Percentiles rank a stretch among this genome's conserved stretches.
phyloP scores from a whole-genome alignment of 2,113 vertebrate genomes.

The Sebastes fasciatus region DNA sequence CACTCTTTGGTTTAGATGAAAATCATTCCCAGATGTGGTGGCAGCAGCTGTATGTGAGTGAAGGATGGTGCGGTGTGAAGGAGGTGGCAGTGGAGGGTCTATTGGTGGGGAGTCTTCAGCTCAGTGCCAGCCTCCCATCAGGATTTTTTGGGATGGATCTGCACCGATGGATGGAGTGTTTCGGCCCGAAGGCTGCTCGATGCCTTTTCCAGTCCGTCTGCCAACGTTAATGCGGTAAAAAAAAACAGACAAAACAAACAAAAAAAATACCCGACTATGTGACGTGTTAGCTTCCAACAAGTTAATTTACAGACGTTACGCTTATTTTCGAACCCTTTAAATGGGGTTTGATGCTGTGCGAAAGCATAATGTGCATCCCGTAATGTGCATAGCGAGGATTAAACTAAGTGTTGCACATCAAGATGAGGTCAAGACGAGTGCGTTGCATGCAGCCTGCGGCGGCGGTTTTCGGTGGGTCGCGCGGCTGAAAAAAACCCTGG shows the following conservation, averaged over 20 bases:
- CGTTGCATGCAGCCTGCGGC: conserved; percentile 13
- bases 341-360: neutral
- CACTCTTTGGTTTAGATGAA: conserved; percentile 2
- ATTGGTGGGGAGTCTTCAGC: neutral
- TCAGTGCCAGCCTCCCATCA: conserved; percentile 16
- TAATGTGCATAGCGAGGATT: neutral
- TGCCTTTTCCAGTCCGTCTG: conserved; percentile 29
- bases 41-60: conserved; percentile 43
- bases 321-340: neutral
- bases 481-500: neutral
- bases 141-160: neutral
- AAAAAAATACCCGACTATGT: neutral
- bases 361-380: neutral
- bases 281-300: neutral
- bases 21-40: conserved; percentile 53
- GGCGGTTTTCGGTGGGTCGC: conserved; percentile 16
- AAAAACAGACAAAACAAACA: neutral
- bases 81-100: conserved; percentile 12
- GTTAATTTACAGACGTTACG: neutral
- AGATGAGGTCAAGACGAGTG: conserved; percentile 1
- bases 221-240: neutral
- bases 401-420: neutral
- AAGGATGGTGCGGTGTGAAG: conserved; percentile 23
- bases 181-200: neutral
- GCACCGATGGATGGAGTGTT: neutral